phyloP scores from a whole-genome alignment of 2,113 vertebrate genomes.

The Hydrochoerus hydrochaeris region DNA sequence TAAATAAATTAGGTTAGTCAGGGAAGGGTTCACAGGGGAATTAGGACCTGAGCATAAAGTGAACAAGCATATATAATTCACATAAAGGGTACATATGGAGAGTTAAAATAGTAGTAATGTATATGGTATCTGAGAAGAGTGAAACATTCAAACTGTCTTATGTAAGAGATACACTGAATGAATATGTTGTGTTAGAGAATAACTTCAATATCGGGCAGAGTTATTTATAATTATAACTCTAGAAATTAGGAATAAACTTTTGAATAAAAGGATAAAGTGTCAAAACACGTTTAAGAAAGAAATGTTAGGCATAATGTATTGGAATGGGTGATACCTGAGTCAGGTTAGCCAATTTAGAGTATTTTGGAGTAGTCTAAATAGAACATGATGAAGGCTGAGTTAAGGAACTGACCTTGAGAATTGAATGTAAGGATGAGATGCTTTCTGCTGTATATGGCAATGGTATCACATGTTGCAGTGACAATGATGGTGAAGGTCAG shows the following conservation, averaged over 20 bases:
- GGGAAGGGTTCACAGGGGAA: constrained; percentile 33
- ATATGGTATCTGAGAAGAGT: not conserved
- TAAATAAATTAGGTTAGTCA: constrained; percentile 23
- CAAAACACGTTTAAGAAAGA: constrained; percentile 55
- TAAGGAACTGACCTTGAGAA: constrained; percentile 23
- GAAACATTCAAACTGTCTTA: constrained; percentile 53
- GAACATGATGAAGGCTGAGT: not conserved
- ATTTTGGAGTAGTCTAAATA: not conserved
- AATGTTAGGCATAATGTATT: not conserved
- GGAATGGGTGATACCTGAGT: not conserved
- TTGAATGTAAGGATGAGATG: not conserved
- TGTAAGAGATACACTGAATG: constrained; percentile 37
- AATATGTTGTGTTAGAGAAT: constrained; percentile 44
- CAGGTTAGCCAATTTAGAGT: not conserved
- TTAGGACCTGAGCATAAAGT: not conserved
- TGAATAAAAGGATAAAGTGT: constrained; percentile 31
- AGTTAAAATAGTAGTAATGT: constrained; percentile 25
- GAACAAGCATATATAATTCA: not conserved
- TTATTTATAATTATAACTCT: constrained; percentile 52
- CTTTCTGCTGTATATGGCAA: not conserved
- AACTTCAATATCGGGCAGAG: constrained; percentile 46
- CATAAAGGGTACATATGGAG: not conserved
- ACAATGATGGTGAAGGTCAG: not conserved
- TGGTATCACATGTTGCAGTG: not conserved
- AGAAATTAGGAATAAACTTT: constrained; percentile 59